A percentile compares a stretch with the other conserved stretches of the same genome.
Conservation (phyloP, 2,888 invertebrate species). For the Drosophila longiperda region DNA sequence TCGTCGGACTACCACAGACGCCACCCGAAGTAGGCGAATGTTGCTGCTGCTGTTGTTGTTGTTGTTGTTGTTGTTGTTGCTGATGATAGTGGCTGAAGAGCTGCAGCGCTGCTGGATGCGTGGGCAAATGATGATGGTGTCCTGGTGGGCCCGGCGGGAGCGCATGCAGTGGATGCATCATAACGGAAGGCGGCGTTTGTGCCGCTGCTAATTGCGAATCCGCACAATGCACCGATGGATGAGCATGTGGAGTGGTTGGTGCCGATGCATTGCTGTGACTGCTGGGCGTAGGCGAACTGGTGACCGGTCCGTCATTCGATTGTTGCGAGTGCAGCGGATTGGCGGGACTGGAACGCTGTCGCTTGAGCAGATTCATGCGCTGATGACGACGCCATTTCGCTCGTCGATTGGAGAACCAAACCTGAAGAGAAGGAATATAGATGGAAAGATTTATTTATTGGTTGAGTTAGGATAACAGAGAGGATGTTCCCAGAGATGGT, state of each 20-base stretch:
- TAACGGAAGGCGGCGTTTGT: conserved; percentile 58
- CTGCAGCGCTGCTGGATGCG: conserved; percentile 78
- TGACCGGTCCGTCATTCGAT: conserved; percentile 66
- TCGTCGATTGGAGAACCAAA: conserved; percentile 99
- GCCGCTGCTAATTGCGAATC: conserved; percentile 61
- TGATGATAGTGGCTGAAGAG: conserved; percentile 80
- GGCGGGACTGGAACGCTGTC: conserved; percentile 86
- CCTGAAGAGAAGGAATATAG: conserved; percentile 86
- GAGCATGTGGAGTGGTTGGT: conserved; percentile 61
- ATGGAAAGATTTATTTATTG: background rate
- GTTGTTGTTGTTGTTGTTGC: conserved; percentile 69
- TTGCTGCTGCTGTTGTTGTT: conserved; percentile 61
- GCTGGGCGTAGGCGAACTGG: conserved; percentile 81
- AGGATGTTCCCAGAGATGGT: background rate
- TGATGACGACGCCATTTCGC: conserved; percentile 99
- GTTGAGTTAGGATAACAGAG: background rate
- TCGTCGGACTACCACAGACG: conserved; percentile 63
- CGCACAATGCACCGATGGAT: conserved; percentile 53
- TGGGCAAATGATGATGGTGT: conserved; percentile 66
- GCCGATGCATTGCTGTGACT: conserved; percentile 82
- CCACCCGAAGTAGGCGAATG: conserved; percentile 59
- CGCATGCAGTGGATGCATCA: conserved; percentile 63
- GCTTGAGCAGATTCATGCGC: conserved; percentile 96
- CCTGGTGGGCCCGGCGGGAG: conserved; percentile 67
- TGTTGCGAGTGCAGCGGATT: conserved; percentile 78